Percentiles rank a stretch among this genome's conserved stretches.
These are phyloP conservation scores for Thermophis baileyi DNA, from an alignment of 2,113 vertebrate genomes.

Conservation along the genomic window DNA sequence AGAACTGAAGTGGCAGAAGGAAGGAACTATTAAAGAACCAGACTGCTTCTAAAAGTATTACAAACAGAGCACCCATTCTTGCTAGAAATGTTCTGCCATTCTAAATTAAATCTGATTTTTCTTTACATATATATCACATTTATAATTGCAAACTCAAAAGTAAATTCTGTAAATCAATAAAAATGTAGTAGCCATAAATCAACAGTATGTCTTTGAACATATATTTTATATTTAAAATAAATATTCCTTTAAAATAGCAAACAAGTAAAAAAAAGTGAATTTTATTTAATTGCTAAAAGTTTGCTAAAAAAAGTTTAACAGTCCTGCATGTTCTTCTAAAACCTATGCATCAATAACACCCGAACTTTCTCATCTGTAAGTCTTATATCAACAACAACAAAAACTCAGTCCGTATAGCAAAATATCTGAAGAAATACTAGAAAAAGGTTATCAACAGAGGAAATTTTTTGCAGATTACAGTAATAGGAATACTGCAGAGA, in stretches of 20 bases:
- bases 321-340: neutral
- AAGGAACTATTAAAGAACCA: neutral
- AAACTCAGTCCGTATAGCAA: neutral
- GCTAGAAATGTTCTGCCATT: neutral
- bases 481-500: neutral
- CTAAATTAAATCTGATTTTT: neutral
- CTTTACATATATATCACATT: neutral
- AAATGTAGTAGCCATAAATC: neutral
- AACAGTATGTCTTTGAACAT: neutral
- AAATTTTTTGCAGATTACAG: neutral
- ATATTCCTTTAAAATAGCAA: neutral
- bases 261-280: neutral
- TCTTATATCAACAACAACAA: neutral
- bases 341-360: neutral
- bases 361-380: neutral
- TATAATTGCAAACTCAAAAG: neutral
- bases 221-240: neutral
- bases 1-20: neutral
- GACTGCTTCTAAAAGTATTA: neutral
- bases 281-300: neutral
- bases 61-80: neutral
- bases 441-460: neutral
- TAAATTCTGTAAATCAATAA: neutral
- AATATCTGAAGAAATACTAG: neutral
- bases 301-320: neutral